Evolutionary conservation across 30 jellyfish, hydroid and myxozoan species (phyloP), one percentile per base, ranked within the genome.

Genomic region (Morbakka virulenta): DNA sequence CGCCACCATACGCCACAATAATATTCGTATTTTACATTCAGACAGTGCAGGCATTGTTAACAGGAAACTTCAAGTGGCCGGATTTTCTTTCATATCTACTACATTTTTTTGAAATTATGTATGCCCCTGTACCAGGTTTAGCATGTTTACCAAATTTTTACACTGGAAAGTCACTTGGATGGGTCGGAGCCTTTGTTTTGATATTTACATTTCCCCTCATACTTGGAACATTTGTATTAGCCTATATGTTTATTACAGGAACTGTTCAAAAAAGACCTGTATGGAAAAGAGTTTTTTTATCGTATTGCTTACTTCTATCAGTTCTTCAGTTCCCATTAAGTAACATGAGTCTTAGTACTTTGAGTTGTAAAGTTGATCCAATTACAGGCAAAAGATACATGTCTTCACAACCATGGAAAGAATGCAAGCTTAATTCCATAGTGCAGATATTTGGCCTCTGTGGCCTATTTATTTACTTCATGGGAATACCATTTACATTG

Each of bases 401-500:
- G 97, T 62, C 96, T 14, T 94, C 99, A 28, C 97, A 94, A 62
- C 99, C 99, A 29, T 94, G 99, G 99, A 88, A 87, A 49, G 78
- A 80, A 20, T 94, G 99, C 71, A 62, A 67, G 13, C 6, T 94
- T 20, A 80, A 89, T 2, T 81, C 97, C 25, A 33, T 87, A 20
- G 79, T 94, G 4, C 99, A 94, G 76, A 71, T 94, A 27, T 86
- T 78, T 67, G 99, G 99, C 1, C 66, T 94, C 14, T 72, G 77
- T 32, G 99, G 99, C 26, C 79, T 84, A 31, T 67, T 94, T 41
- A 81, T 94, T 23, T 94, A 94, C 32, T 87, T 94, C 51, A 74
- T 94, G 63, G 99, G 99, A 3, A 86, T 83, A 11, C 99, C 99
- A 20, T 83, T 87, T 72, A 79, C 95, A 24, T 53, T 94, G 66